Percentiles rank a stretch among this genome's conserved stretches.
phyloP scores from a whole-genome alignment of 2,888 invertebrate species.

The Acleris laterana region DNA sequence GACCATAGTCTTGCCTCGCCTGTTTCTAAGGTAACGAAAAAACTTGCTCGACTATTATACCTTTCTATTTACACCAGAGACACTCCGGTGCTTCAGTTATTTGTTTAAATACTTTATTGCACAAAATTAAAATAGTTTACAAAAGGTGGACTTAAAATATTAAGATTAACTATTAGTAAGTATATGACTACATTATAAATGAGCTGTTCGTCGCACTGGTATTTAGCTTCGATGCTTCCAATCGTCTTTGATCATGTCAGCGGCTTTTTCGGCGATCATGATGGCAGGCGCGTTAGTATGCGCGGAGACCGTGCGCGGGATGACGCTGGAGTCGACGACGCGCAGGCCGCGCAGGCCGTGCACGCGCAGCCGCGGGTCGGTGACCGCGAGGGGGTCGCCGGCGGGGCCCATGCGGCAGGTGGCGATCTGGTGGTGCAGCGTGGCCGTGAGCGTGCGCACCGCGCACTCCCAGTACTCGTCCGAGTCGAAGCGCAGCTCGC shows the following conservation, averaged over 20 bases:
- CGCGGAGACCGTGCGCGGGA: constrained; percentile 86
- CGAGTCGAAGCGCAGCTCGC: constrained; percentile 72
- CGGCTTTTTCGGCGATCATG: constrained; percentile 89
- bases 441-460: constrained; percentile 83
- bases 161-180: too few species aligned
- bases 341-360: constrained; percentile 85
- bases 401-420: constrained; percentile 89
- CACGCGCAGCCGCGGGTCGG: constrained; percentile 86
- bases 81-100: too few species aligned
- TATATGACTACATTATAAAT: too few species aligned
- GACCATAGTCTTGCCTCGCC: too few species aligned
- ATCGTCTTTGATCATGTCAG: constrained; percentile 85
- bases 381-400: constrained; percentile 86
- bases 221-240: constrained; percentile 55
- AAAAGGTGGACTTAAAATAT: too few species aligned
- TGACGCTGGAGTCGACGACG: constrained; percentile 88
- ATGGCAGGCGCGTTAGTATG: constrained; percentile 88
- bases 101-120: too few species aligned
- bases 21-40: too few species aligned
- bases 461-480: constrained; percentile 90
- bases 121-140: too few species aligned
- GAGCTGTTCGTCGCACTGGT: too few species aligned
- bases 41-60: too few species aligned
- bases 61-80: too few species aligned
- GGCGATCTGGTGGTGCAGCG: constrained; percentile 87